A percentile compares a stretch with the other conserved stretches of the same genome.
Evolutionary conservation across 2,113 vertebrate species (phyloP).

Genomic region (Cryptomyrus ogoouensis): DNA sequence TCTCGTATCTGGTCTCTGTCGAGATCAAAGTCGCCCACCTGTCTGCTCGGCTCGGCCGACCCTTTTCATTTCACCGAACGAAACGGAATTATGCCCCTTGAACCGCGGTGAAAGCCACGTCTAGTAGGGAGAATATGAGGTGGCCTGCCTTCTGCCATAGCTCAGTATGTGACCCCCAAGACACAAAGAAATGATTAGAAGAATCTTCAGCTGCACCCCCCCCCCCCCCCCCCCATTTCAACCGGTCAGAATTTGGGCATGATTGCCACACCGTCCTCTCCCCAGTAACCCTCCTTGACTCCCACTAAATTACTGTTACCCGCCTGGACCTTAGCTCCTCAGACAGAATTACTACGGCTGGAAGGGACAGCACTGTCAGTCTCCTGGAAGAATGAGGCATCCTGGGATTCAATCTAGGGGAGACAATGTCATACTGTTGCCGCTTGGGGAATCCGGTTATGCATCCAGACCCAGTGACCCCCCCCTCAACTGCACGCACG

Average conservation of each 20-base stretch:
- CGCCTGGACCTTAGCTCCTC: constrained; percentile 57
- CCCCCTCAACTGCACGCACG: background rate
- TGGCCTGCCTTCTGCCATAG: constrained; percentile 40
- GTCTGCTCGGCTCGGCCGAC: constrained; percentile 47
- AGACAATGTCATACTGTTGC: constrained; percentile 53
- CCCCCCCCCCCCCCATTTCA: constrained; percentile 30
- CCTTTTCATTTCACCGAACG: constrained; percentile 53
- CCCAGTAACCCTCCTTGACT: constrained; percentile 32
- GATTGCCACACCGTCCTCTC: constrained; percentile 53
- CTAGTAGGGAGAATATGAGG: constrained; percentile 40
- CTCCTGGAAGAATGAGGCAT: constrained; percentile 61
- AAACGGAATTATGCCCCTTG: constrained; percentile 50
- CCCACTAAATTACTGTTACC: constrained; percentile 63
- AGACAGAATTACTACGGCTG: constrained; percentile 63
- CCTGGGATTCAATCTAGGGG: constrained; percentile 62
- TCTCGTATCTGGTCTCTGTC: constrained; percentile 28
- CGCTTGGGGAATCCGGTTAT: constrained; percentile 39
- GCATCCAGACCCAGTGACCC: background rate
- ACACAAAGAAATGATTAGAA: constrained; percentile 54
- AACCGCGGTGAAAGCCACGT: constrained; percentile 46
- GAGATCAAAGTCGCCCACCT: constrained; percentile 40
- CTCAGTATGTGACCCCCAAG: constrained; percentile 47
- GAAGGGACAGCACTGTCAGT: constrained; percentile 65
- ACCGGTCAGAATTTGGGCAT: constrained; percentile 47
- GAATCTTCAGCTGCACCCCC: constrained; percentile 44